Evolutionary conservation across 2,888 invertebrate genomes (phyloP).

Genomic region (Helobdella robusta): DNA sequence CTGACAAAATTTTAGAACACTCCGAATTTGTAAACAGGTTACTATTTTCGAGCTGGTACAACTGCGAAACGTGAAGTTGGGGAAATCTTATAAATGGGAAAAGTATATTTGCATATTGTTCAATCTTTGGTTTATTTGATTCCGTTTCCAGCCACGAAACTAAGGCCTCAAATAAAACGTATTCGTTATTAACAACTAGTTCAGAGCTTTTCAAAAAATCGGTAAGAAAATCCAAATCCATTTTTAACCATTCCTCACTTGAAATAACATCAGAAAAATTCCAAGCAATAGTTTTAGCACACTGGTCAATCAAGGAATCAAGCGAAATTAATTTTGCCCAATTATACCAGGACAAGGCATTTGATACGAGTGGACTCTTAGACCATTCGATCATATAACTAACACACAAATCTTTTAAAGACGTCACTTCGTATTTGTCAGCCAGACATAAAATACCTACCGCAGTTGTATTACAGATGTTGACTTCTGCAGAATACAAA

Average conservation of each 20-base stretch:
- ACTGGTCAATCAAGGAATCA: slow-evolving; percentile 41
- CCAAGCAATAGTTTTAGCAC: slow-evolving; percentile 48
- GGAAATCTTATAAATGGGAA: slow-evolving; percentile 47
- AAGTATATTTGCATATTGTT: slow-evolving; percentile 36
- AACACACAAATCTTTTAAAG: slow-evolving; percentile 44
- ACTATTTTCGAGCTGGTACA: slow-evolving; percentile 41
- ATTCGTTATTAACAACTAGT: slow-evolving; percentile 45
- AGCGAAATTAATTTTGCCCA: slow-evolving; percentile 48
- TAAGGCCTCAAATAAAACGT: slow-evolving; percentile 40
- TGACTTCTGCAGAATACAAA: slow-evolving; percentile 47
- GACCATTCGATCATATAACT: slow-evolving; percentile 48
- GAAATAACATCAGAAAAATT: slow-evolving; percentile 44
- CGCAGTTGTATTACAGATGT: slow-evolving; percentile 42
- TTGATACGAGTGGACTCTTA: slow-evolving; percentile 43
- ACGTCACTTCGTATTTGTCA: slow-evolving; percentile 48
- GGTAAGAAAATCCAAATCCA: slow-evolving; percentile 46
- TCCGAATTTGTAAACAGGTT: slow-evolving; percentile 36
- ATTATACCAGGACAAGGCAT: slow-evolving; percentile 48
- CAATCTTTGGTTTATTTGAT: slow-evolving; percentile 34
- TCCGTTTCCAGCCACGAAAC: slow-evolving; percentile 43
- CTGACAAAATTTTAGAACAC: slow-evolving; percentile 37
- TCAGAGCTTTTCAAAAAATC: slow-evolving; percentile 45
- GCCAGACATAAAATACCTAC: slow-evolving; percentile 48
- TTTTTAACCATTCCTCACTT: slow-evolving; percentile 44
- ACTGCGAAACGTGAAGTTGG: slow-evolving; percentile 45